phyloP scores from a whole-genome alignment of 1,140 invertebrate species.

The Octopus sinensis region DNA sequence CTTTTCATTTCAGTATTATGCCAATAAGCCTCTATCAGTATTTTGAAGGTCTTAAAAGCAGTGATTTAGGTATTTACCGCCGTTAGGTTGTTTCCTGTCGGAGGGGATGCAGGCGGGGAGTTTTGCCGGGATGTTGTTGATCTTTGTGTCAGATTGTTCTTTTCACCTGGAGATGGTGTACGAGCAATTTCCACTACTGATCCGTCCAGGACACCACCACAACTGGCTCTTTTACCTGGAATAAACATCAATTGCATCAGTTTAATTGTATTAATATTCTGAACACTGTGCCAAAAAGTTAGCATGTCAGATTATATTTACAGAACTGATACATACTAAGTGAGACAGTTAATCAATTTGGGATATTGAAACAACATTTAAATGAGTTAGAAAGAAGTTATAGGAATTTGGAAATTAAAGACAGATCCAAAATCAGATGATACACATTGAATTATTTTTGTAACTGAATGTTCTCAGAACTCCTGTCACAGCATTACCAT shows the following conservation, averaged over 20 bases:
- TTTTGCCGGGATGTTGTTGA: constrained; percentile 5
- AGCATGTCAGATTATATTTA: too few relatives aligned
- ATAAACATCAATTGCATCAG: background rate
- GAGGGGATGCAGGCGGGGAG: constrained; percentile 3
- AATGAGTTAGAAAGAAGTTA: too few relatives aligned
- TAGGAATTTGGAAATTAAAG: too few relatives aligned
- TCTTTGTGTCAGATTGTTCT: constrained; percentile 9
- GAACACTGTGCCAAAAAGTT: too few relatives aligned
- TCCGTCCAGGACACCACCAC: background rate
- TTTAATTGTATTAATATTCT: too few relatives aligned
- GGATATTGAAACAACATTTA: too few relatives aligned
- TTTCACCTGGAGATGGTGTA: constrained; percentile 3
- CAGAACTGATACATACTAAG: too few relatives aligned
- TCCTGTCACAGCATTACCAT: too few relatives aligned
- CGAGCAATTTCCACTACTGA: background rate
- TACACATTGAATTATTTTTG: too few relatives aligned
- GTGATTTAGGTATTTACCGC: constrained; percentile 3
- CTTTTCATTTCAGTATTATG: background rate
- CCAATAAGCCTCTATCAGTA: background rate
- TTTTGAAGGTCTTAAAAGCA: background rate
- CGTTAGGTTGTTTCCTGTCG: constrained; percentile 9
- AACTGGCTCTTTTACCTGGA: constrained; percentile 6
- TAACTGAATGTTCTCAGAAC: too few relatives aligned
- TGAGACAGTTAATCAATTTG: too few relatives aligned
- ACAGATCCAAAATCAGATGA: too few relatives aligned